phyloP scores from a whole-genome alignment of 2,888 invertebrate species.

The Caenorhabditis wallacei region DNA sequence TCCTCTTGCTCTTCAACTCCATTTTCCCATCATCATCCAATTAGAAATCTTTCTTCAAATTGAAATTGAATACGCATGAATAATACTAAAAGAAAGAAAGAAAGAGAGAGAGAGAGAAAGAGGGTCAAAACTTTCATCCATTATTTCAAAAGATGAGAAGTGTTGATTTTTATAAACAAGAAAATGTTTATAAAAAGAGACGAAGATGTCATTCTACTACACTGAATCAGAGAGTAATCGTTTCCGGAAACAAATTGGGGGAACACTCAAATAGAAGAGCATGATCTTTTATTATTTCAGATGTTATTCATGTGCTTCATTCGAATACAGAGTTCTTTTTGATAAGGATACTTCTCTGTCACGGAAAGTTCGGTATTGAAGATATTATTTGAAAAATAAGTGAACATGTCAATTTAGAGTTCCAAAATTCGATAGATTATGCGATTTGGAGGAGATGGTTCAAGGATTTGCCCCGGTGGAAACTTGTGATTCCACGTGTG shows the following conservation, averaged over 20 bases:
- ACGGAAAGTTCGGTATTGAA: slow-evolving; percentile 39
- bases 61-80: slow-evolving; percentile 8
- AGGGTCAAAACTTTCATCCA: neutral
- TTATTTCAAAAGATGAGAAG: neutral
- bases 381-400: too few species aligned
- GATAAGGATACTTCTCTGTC: slow-evolving; percentile 51
- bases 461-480: slow-evolving; percentile 69
- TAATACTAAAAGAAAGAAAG: neutral
- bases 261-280: neutral
- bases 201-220: neutral
- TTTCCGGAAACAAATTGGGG: neutral
- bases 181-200: slow-evolving; percentile 28
- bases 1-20: too few species aligned
- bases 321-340: slow-evolving; percentile 68
- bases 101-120: too few species aligned
- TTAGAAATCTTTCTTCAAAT: neutral
- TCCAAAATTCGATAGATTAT: slow-evolving; percentile 70
- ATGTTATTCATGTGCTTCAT: slow-evolving; percentile 75
- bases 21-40: neutral
- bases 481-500: slow-evolving; percentile 69
- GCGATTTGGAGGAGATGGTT: slow-evolving; percentile 67
- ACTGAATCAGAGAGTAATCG: neutral
- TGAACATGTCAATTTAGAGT: slow-evolving; percentile 49
- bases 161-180: slow-evolving; percentile 41
- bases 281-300: slow-evolving; percentile 60